Evolutionary conservation across 2,888 invertebrate genomes (phyloP).

Genomic region (Leucophenga montana): DNA sequence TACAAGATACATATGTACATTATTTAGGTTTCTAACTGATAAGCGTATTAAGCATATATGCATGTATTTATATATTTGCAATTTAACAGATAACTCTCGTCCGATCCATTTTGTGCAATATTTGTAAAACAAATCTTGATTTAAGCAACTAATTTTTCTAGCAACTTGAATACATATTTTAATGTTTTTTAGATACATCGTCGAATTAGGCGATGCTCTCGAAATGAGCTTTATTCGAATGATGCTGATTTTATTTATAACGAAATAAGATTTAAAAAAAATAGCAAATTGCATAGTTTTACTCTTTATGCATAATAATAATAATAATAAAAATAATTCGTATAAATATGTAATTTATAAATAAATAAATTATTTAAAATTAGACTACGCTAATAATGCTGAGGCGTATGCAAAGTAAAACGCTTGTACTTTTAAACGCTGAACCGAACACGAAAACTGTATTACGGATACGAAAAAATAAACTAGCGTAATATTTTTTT

Average conservation of each 20-base stretch:
- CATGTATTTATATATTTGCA: slow-evolving; percentile 41
- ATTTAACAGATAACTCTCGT: slow-evolving; percentile 59
- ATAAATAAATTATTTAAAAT: slow-evolving; percentile 39
- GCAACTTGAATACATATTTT: slow-evolving; percentile 61
- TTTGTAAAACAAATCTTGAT: slow-evolving; percentile 66
- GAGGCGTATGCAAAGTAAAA: slow-evolving; percentile 21
- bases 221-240: slow-evolving; percentile 24
- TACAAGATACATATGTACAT: slow-evolving; percentile 50
- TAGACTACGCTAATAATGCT: slow-evolving; percentile 25
- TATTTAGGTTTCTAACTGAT: slow-evolving; percentile 14
- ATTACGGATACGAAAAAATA: slow-evolving; percentile 42
- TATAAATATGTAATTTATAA: slow-evolving; percentile 35
- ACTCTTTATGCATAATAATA: slow-evolving; percentile 11
- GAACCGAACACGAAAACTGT: slow-evolving; percentile 25
- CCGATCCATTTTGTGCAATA: slow-evolving; percentile 69
- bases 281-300: slow-evolving; percentile 12
- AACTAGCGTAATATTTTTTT: slow-evolving; percentile 65
- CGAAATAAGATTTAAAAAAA: slow-evolving; percentile 21
- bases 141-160: slow-evolving; percentile 56
- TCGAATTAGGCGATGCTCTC: slow-evolving; percentile 2
- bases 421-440: slow-evolving; percentile 44
- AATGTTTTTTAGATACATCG: slow-evolving; percentile 49
- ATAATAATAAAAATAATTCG: too few species aligned
- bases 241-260: slow-evolving; percentile 36
- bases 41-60: background rate